phyloP scores from a whole-genome alignment of 2,797 vertebrate species.

The Eulemur rubriventer region DNA sequence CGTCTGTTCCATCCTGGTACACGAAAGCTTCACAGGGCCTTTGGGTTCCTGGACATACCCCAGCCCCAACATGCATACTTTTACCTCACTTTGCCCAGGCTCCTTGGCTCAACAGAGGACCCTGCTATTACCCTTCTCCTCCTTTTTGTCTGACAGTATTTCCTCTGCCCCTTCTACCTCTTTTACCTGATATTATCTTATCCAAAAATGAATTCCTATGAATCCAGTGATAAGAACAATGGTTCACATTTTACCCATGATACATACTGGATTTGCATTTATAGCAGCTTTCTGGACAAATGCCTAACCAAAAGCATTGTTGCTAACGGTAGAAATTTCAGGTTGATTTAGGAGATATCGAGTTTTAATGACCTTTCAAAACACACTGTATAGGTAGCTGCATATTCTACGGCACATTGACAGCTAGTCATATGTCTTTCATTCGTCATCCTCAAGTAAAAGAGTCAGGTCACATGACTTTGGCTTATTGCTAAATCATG shows the following conservation, averaged over 20 bases:
- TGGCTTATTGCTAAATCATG: neutral
- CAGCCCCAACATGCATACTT: neutral
- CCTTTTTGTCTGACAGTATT: neutral
- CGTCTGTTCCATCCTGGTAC: neutral
- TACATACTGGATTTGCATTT: neutral
- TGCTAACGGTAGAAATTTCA: neutral
- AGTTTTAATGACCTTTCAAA: slow-evolving; percentile 1
- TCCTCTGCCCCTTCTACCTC: neutral
- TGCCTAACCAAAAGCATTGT: neutral
- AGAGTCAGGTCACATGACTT: neutral
- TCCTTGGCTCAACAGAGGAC: neutral
- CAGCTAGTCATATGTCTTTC: neutral
- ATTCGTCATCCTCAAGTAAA: neutral
- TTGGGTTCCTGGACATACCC: neutral
- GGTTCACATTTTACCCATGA: neutral
- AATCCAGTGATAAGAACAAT: neutral
- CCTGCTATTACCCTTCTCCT: neutral
- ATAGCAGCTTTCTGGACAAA: neutral
- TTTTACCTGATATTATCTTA: neutral
- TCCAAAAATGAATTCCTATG: neutral
- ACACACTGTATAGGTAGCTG: neutral
- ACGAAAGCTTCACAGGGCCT: neutral
- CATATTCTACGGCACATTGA: neutral
- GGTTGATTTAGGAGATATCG: neutral
- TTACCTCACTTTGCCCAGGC: neutral